Evolutionary conservation across 2,888 invertebrate genomes (phyloP).

Genomic region (Drymonia ruficornis): DNA sequence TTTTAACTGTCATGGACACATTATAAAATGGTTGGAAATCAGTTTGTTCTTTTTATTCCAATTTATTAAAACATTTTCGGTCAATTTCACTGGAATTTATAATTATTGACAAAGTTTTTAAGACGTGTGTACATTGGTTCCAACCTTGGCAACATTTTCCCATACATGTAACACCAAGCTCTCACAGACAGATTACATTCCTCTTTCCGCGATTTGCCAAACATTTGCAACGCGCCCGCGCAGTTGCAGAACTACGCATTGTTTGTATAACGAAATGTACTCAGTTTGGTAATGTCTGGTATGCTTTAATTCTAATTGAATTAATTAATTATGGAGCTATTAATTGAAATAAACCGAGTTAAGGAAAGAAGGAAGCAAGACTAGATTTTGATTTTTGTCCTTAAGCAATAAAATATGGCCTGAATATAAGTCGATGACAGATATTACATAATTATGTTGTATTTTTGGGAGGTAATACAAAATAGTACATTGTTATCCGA

Average conservation of each 20-base stretch:
- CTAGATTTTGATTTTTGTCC: background rate
- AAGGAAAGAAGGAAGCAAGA: background rate
- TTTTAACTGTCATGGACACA: too few species aligned
- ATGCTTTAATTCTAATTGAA: constrained; percentile 39
- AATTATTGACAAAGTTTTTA: background rate
- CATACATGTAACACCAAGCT: constrained; percentile 36
- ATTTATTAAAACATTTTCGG: too few species aligned
- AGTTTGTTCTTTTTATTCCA: too few species aligned
- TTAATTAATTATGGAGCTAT: constrained; percentile 21
- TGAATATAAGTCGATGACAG: background rate
- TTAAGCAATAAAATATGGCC: background rate
- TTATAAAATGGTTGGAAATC: too few species aligned
- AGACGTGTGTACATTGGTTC: background rate
- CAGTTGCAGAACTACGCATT: constrained; percentile 41
- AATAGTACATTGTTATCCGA: too few species aligned
- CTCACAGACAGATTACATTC: constrained; percentile 42
- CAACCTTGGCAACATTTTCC: constrained; percentile 23
- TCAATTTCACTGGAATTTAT: too few species aligned
- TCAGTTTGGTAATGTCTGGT: constrained; percentile 32
- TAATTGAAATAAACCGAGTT: constrained; percentile 7
- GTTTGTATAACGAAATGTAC: constrained; percentile 36
- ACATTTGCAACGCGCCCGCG: constrained; percentile 25
- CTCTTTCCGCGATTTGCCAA: constrained; percentile 45
- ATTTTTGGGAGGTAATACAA: too few species aligned
- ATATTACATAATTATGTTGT: background rate